These are phyloP conservation scores for Tenodera sinensis DNA, from an alignment of 2,888 invertebrate species.

Conservation along the genomic window DNA sequence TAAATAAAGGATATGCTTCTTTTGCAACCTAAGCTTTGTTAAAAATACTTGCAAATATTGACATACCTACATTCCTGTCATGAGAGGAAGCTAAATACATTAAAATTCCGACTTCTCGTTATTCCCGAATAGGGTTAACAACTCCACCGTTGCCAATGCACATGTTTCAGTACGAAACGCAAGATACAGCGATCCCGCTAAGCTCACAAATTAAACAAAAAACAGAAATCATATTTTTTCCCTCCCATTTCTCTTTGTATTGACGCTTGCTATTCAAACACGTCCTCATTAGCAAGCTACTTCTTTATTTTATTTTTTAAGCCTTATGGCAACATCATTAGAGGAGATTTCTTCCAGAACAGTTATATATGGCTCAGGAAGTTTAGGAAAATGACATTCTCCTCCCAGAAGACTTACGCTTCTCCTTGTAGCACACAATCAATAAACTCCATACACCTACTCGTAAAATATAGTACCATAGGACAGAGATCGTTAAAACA, in stretches of 20 bases:
- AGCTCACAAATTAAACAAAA: not conserved
- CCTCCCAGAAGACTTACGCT: not conserved
- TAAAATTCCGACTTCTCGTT: too few relatives aligned
- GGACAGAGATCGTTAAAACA: too few relatives aligned
- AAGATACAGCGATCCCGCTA: not conserved
- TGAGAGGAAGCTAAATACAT: too few relatives aligned
- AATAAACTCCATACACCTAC: not conserved
- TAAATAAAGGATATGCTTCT: too few relatives aligned
- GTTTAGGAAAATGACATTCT: not conserved
- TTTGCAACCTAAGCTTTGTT: too few relatives aligned
- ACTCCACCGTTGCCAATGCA: too few relatives aligned
- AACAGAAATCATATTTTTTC: not conserved
- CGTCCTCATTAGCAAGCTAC: not conserved
- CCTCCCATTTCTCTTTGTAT: not conserved
- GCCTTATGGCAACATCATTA: not conserved
- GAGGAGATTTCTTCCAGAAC: not conserved
- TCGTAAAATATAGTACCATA: not conserved
- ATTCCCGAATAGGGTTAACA: too few relatives aligned
- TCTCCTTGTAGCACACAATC: not conserved
- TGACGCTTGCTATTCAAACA: not conserved
- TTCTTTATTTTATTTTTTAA: not conserved
- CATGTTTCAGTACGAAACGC: too few relatives aligned
- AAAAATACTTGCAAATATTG: too few relatives aligned
- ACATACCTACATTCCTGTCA: too few relatives aligned
- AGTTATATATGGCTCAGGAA: not conserved